Evolutionary conservation across 2,888 invertebrate genomes (phyloP).

Genomic region (Nymphalis polychloros): DNA sequence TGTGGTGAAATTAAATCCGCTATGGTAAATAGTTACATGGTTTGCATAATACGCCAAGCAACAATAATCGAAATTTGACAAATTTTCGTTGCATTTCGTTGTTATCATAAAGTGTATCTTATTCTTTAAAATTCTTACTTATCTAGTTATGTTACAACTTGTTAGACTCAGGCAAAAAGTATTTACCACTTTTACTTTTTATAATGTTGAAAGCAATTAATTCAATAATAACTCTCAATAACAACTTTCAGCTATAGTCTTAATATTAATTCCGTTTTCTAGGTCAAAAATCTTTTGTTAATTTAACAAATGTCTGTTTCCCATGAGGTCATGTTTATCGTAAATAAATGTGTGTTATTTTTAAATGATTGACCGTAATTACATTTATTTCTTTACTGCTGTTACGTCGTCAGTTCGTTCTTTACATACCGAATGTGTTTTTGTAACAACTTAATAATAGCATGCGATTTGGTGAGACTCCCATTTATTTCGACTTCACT

Average conservation of each 20-base stretch:
- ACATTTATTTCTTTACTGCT: conserved; percentile 21
- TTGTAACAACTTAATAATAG: conserved; percentile 43
- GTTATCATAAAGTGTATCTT: too few relatives aligned
- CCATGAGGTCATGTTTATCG: conserved; percentile 8
- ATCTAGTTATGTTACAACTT: too few relatives aligned
- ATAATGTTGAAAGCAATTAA: too few relatives aligned
- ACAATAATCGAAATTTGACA: too few relatives aligned
- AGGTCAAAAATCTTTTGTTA: neutral
- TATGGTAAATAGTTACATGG: too few relatives aligned
- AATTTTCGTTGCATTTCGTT: too few relatives aligned
- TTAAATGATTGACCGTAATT: conserved; percentile 23
- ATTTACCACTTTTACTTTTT: too few relatives aligned
- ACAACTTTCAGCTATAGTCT: neutral
- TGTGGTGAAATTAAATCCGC: too few relatives aligned
- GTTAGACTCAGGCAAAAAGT: too few relatives aligned
- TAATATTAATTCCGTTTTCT: neutral
- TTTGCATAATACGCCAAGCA: too few relatives aligned
- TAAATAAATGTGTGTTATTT: conserved; percentile 17
- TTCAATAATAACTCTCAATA: too few relatives aligned
- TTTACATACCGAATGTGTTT: conserved; percentile 44
- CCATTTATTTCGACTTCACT: conserved; percentile 45
- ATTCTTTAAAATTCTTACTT: too few relatives aligned
- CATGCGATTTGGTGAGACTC: conserved; percentile 45
- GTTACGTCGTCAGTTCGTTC: conserved; percentile 53
- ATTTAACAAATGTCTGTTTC: conserved; percentile 24